Percentiles rank a stretch among this genome's conserved stretches.
Conservation (phyloP, 2,888 invertebrate species). For the Ypsolopha scabrella region DNA sequence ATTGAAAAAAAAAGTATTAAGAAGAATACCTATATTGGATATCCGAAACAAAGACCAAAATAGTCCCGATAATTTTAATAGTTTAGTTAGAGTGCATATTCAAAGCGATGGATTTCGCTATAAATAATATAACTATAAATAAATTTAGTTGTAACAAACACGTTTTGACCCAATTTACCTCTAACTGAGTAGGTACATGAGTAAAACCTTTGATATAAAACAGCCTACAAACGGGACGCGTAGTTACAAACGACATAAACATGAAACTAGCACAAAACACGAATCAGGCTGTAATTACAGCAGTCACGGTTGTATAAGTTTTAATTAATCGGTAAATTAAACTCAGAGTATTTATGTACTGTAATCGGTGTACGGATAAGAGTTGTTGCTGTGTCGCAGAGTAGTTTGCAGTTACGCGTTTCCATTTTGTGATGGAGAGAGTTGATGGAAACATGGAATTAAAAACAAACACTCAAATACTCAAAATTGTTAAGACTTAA, state of each 20-base stretch:
- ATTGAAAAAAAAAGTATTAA: too few relatives aligned
- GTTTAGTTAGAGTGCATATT: too few relatives aligned
- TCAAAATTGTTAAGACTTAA: too few relatives aligned
- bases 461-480: too few relatives aligned
- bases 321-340: slow-evolving; percentile 68
- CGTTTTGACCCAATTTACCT: background rate
- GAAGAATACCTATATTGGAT: too few relatives aligned
- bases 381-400: slow-evolving; percentile 18
- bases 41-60: too few relatives aligned
- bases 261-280: slow-evolving; percentile 36
- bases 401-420: slow-evolving; percentile 24
- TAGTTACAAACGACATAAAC: background rate
- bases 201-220: background rate
- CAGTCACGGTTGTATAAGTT: slow-evolving; percentile 60
- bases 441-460: background rate
- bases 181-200: background rate
- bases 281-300: slow-evolving; percentile 36
- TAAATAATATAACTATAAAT: too few relatives aligned
- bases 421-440: slow-evolving; percentile 19
- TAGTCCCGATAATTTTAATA: too few relatives aligned
- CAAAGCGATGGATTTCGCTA: too few relatives aligned
- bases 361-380: slow-evolving; percentile 28
- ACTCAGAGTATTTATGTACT: slow-evolving; percentile 40
- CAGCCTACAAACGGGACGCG: background rate
- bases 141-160: background rate